Conservation (phyloP, 1,140 invertebrate species). For the Cyrtorhinus lividipennis region DNA sequence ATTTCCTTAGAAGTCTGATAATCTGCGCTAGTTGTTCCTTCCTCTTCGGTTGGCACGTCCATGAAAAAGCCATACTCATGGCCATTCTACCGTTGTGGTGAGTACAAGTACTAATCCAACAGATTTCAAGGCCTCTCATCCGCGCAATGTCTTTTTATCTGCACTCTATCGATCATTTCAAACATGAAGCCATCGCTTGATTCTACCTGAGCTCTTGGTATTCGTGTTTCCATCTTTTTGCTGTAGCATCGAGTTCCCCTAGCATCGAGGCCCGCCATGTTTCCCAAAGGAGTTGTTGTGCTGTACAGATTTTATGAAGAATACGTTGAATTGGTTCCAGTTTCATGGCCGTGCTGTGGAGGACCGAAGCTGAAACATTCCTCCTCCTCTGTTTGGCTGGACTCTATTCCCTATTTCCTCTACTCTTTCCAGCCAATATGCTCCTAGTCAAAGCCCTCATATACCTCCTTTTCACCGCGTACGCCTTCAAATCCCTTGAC, state of each 20-base stretch:
- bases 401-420: slow-evolving; percentile 76
- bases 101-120: too few relatives aligned
- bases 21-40: slow-evolving; percentile 82
- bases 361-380: slow-evolving; percentile 55
- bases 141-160: too few relatives aligned
- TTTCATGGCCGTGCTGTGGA: slow-evolving; percentile 48
- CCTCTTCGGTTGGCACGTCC: slow-evolving; percentile 99
- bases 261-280: too few relatives aligned
- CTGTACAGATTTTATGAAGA: too few relatives aligned
- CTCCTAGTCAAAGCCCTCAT: slow-evolving; percentile 47
- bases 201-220: too few relatives aligned
- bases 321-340: slow-evolving; percentile 55
- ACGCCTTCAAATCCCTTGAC: slow-evolving; percentile 39
- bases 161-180: too few relatives aligned
- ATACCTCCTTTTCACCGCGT: slow-evolving; percentile 43
- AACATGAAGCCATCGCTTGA: too few relatives aligned
- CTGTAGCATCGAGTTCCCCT: too few relatives aligned
- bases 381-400: slow-evolving; percentile 57
- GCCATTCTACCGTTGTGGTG: slow-evolving; percentile 77
- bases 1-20: slow-evolving; percentile 55
- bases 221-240: too few relatives aligned
- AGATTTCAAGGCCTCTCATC: too few relatives aligned
- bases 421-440: slow-evolving; percentile 61
- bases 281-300: too few relatives aligned
- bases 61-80: slow-evolving; percentile 96